phyloP scores from a whole-genome alignment of 1,140 invertebrate genomes.

The Zelostemma sp. region DNA sequence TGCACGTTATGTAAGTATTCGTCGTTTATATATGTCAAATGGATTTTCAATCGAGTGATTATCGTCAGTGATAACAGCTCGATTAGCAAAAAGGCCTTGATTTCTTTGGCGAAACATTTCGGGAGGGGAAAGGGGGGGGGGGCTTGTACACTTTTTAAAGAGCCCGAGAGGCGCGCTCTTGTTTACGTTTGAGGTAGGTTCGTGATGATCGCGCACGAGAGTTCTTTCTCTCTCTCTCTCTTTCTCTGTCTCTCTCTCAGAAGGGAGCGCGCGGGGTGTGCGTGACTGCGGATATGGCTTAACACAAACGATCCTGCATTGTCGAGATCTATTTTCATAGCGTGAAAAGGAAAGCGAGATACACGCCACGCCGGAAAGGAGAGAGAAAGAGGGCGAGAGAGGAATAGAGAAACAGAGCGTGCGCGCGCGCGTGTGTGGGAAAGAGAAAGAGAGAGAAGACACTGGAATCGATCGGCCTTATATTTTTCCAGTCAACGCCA shows the following conservation, averaged over 20 bases:
- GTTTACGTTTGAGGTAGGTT: slow-evolving; percentile 59
- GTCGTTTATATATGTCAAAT: no score
- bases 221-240: no score
- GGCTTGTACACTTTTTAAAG: no score
- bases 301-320: slow-evolving; percentile 37
- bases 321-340: slow-evolving; percentile 45
- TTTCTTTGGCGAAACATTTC: no score
- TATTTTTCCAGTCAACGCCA: background rate
- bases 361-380: background rate
- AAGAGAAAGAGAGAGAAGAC: background rate
- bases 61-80: background rate
- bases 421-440: background rate
- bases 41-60: background rate
- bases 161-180: slow-evolving; percentile 30
- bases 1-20: slow-evolving; percentile 8
- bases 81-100: no score
- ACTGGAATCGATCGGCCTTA: background rate
- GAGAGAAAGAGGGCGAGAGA: slow-evolving; percentile 6
- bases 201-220: slow-evolving; percentile 52
- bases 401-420: slow-evolving; percentile 19
- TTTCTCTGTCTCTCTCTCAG: no score
- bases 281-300: slow-evolving; percentile 40
- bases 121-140: no score
- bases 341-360: slow-evolving; percentile 34
- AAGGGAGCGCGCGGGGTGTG: slow-evolving; percentile 50